These are phyloP conservation scores for Colletes gigas DNA, from an alignment of 1,140 invertebrate species.

Conservation along the genomic window DNA sequence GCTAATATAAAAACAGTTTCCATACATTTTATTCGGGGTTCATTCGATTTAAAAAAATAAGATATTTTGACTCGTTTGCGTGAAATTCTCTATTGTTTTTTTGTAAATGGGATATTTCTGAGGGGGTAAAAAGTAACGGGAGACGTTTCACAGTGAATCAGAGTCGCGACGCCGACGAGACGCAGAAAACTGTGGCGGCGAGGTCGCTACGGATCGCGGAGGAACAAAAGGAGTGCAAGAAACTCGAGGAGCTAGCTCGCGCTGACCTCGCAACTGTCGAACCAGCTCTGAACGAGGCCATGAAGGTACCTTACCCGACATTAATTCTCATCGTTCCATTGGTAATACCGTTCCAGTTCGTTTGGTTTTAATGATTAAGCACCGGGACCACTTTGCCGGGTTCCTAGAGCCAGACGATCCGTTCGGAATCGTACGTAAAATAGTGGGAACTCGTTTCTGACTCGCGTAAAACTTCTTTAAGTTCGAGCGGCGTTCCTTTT, in stretches of 20 bases:
- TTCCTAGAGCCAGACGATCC: background rate
- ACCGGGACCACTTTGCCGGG: background rate
- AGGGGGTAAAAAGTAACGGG: too few relatives aligned
- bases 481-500: background rate
- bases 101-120: too few relatives aligned
- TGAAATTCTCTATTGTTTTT: too few relatives aligned
- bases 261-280: slow-evolving; percentile 91
- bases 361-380: slow-evolving; percentile 13
- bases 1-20: too few relatives aligned
- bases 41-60: too few relatives aligned
- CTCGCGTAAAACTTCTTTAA: background rate
- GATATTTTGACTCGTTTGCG: too few relatives aligned
- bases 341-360: slow-evolving; percentile 10
- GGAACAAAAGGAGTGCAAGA: slow-evolving; percentile 90
- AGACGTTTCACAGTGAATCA: slow-evolving; percentile 82
- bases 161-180: slow-evolving; percentile 89
- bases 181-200: slow-evolving; percentile 84
- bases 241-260: slow-evolving; percentile 89
- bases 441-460: background rate
- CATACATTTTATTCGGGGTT: too few relatives aligned
- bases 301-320: slow-evolving; percentile 81
- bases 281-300: slow-evolving; percentile 91
- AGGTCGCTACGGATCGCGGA: slow-evolving; percentile 87
- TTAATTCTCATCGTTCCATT: slow-evolving; percentile 2
- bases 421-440: background rate